Percentiles rank a stretch among this genome's conserved stretches.
phyloP scores from a whole-genome alignment of 2,797 vertebrate genomes.

The Ciconia nigra region DNA sequence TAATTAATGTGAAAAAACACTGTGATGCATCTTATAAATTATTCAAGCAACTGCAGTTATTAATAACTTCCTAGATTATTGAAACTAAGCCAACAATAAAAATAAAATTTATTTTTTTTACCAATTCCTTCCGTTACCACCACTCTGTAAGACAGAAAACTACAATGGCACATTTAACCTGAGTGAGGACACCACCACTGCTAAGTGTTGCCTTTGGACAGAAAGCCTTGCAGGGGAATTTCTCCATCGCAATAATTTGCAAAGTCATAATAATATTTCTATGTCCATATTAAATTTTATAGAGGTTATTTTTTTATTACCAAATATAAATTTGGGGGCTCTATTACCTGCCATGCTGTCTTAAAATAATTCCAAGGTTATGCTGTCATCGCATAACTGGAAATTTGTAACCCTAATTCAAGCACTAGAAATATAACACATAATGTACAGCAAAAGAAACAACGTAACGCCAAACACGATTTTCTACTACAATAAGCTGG shows the following conservation, averaged over 20 bases:
- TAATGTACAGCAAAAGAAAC: background rate
- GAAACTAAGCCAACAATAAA: conserved; percentile 25
- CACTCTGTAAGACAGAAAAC: background rate
- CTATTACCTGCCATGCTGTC: background rate
- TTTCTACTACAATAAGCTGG: conserved; percentile 31
- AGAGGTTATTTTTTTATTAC: conserved; percentile 18
- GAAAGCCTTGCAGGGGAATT: background rate
- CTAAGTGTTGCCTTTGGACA: background rate
- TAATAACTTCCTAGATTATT: conserved; percentile 18
- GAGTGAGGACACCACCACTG: background rate
- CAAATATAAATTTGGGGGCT: background rate
- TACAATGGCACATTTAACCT: background rate
- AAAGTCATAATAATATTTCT: conserved; percentile 47
- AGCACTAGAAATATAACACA: background rate
- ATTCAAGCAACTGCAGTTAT: conserved; percentile 3
- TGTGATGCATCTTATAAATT: background rate
- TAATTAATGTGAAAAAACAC: conserved; percentile 4
- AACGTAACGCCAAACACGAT: background rate
- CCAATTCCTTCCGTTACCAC: background rate
- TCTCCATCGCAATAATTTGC: background rate
- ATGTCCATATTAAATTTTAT: conserved; percentile 11
- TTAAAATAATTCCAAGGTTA: conserved; percentile 55
- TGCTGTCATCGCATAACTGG: background rate
- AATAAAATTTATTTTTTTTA: background rate
- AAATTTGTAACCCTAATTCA: conserved; percentile 35